Evolutionary conservation across 2,888 invertebrate species (phyloP), one percentile per base, ranked within the genome.

Genomic region (Microplitis manilae): DNA sequence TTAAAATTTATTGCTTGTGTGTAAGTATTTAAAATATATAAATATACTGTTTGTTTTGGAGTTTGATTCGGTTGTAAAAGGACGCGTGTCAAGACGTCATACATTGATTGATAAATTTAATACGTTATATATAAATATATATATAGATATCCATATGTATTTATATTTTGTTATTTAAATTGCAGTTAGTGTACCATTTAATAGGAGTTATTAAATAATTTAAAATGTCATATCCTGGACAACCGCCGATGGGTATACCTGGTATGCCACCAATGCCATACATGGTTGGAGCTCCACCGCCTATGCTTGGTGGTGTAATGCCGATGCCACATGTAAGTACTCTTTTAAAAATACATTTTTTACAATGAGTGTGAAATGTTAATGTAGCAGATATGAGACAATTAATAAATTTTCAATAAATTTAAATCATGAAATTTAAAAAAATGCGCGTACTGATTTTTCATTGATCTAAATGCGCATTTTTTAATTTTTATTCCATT

Each of bases 151-250:
- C 30, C 2, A 30, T 30, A 30, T 8, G 13, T 50, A 50, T 50
- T 50, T 13, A 50, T 50, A 13, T 8, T 50, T 50, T 50, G 2
- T 50, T 50, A 50, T 50, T 50, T 50, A 13, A 50, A 13, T 50
- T 50, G 30, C 30, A 30, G 30, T 30, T 13, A 50, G 50, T 50
- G 8, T 50, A 13, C 2, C 50, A 13, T 13, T 8, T 50, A 5
- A 50, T 9, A 50, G 50, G 13, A 50, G 5, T 50, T 50, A 13
- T 50, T 13, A 50, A 50, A 7, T n/a, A 38, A 73, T 30, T 68
- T 64, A 84, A 75, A 83, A 97, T 97, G 97, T 97, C 97, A 82
- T 97, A 94, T 91, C 97, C 97, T 81, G 95, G 96, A 83, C 93
- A 96, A 85, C 95, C 96, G 69, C 94, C 96, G 20, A 94, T 96